phyloP scores from a whole-genome alignment of 2,888 invertebrate genomes.

The Eupithecia abbreviata region DNA sequence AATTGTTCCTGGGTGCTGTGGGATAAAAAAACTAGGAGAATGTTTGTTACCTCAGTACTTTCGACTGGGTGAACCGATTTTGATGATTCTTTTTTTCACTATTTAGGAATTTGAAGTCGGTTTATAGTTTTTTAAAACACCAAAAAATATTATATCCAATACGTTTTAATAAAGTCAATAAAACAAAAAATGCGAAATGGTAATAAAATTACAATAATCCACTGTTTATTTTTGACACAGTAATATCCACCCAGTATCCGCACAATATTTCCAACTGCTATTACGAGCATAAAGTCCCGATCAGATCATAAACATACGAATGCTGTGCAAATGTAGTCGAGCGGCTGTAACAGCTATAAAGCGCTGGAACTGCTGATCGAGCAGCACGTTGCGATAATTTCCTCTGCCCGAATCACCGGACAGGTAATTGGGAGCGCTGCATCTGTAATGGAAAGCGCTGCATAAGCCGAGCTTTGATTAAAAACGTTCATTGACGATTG shows the following conservation, averaged over 20 bases:
- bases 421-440: constrained; percentile 54
- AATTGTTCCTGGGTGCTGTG: background rate
- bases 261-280: background rate
- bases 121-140: too few species aligned
- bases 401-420: constrained; percentile 54
- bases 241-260: background rate
- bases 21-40: background rate
- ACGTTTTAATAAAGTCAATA: background rate
- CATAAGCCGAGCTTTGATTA: constrained; percentile 47
- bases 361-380: constrained; percentile 3
- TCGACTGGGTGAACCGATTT: too few species aligned
- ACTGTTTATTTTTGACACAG: background rate
- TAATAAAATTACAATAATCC: background rate
- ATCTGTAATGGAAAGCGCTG: constrained; percentile 53
- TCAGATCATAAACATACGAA: background rate
- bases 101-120: too few species aligned
- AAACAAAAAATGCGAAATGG: too few species aligned
- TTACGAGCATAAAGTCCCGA: background rate
- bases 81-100: too few species aligned
- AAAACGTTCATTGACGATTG: constrained; percentile 8
- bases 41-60: too few species aligned
- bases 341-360: constrained; percentile 3
- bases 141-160: too few species aligned
- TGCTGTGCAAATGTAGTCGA: background rate
- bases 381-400: constrained; percentile 53